Base-by-base conservation (phyloP, 2,888 invertebrate genomes). In the Eupithecia pulchellata region DNA sequence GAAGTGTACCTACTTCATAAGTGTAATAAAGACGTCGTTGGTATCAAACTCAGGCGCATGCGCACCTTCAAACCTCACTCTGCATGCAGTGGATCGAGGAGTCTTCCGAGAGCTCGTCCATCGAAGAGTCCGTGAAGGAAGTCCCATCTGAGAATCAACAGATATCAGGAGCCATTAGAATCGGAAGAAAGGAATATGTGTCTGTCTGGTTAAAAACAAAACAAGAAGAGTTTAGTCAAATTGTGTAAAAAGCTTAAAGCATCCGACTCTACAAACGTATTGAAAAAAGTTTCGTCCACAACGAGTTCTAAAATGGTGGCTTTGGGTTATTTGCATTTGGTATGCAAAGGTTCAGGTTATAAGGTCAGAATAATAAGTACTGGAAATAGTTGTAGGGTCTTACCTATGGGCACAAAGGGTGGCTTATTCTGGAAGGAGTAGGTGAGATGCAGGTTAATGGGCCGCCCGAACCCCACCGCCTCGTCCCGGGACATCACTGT, bases 21-120 rank as follows among this genome's bases (percentile, higher is more conserved):
- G 29, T n/a, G 25, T 25, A 25, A 25, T 25, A 52, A 25, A 52
- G 25, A 29, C 57, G 17, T 57, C 17, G 29, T 29, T 57, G 57
- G 29, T 57, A 25, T 17, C 64, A 32, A 64, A 34, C 36, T 42
- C 11, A 25, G 57, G 34, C 63, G 17, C 60, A 30, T 14, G 29
- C 0, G 57, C 32, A 52, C 29, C 25, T 66, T 84, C 81, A 92
- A 20, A 97, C 97, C 92, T 97, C 97, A 83, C 96, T 97, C 91
- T 97, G 97, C 97, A 97, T 97, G 90, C 97, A 97, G 86, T 97
- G 97, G 87, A 97, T 96, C 78, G 97, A 96, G n/a, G 97, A 97
- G 84, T 98, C 97, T 89, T 97, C 97, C 2, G 97, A 97, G 57
- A 97, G 92, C 86, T 98, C 97, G 92, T 98, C 97, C 95, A 97